Conservation (phyloP, 2,888 invertebrate species). For the Acleris emargana region DNA sequence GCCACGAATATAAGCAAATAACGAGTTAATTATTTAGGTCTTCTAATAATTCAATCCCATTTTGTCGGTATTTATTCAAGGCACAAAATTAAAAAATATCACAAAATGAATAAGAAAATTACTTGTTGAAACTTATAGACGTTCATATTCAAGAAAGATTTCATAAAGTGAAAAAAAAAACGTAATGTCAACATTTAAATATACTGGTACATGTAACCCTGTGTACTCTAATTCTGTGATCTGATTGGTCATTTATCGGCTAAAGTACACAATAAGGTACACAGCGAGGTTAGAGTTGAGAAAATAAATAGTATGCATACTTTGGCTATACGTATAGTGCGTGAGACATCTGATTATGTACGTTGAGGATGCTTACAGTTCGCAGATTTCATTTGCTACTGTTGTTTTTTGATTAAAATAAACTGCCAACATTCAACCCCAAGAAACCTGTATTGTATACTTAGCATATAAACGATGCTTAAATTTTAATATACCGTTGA, state of each 20-base stretch:
- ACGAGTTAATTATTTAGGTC: not conserved
- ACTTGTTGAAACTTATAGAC: too few species aligned
- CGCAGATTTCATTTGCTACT: too few species aligned
- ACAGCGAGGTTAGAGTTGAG: not conserved
- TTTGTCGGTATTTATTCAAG: not conserved
- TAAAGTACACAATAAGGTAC: constrained; percentile 39
- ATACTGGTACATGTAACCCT: constrained; percentile 68
- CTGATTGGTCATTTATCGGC: constrained; percentile 60
- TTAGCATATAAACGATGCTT: constrained; percentile 44
- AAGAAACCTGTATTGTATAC: constrained; percentile 12
- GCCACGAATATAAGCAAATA: not conserved
- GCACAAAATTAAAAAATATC: not conserved
- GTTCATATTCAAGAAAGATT: too few species aligned
- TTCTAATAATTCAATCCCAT: not conserved
- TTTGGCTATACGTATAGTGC: too few species aligned
- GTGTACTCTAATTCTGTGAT: constrained; percentile 76
- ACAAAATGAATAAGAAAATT: too few species aligned
- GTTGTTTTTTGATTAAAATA: too few species aligned
- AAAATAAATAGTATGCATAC: not conserved
- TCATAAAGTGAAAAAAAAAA: constrained; percentile 44
- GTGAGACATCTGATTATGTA: not conserved
- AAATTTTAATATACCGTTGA: constrained; percentile 55
- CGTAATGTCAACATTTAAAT: constrained; percentile 41
- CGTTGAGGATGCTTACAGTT: too few species aligned
- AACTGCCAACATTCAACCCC: not conserved